Evolutionary conservation across 2,113 vertebrate species (phyloP).

Genomic region (Abramis brama): DNA sequence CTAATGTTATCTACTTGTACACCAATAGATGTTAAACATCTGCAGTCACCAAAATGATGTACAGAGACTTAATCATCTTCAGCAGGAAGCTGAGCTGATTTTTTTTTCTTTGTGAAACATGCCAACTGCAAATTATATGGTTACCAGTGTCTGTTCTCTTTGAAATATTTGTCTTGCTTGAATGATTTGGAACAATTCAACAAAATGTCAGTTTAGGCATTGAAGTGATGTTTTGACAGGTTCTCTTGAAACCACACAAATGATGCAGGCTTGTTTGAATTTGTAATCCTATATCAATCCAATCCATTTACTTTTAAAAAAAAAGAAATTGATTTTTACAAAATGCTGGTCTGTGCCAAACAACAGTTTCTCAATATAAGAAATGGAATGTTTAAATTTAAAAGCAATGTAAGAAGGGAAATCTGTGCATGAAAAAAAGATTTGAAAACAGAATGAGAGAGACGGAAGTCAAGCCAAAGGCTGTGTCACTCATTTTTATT

Average conservation of each 20-base stretch:
- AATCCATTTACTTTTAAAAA: not conserved
- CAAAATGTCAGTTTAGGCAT: not conserved
- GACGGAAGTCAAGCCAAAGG: slow-evolving; percentile 36
- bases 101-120: not conserved
- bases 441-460: not conserved
- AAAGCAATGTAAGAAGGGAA: not conserved
- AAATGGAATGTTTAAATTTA: slow-evolving; percentile 23
- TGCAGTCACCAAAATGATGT: not conserved
- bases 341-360: slow-evolving; percentile 8
- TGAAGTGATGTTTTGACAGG: not conserved
- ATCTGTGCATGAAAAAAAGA: slow-evolving; percentile 31
- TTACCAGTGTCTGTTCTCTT: not conserved
- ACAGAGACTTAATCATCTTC: not conserved
- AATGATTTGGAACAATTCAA: not conserved
- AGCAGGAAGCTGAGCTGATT: not conserved
- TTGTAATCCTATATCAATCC: not conserved
- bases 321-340: slow-evolving; percentile 4
- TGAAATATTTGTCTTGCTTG: not conserved
- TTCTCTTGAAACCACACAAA: not conserved
- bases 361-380: slow-evolving; percentile 20
- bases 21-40: not conserved
- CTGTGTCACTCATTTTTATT: slow-evolving; percentile 48
- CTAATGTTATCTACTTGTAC: not conserved
- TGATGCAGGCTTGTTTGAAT: not conserved
- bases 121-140: not conserved